Base-by-base conservation (phyloP, 1,140 invertebrate species). In the Macrostomum lignano region DNA sequence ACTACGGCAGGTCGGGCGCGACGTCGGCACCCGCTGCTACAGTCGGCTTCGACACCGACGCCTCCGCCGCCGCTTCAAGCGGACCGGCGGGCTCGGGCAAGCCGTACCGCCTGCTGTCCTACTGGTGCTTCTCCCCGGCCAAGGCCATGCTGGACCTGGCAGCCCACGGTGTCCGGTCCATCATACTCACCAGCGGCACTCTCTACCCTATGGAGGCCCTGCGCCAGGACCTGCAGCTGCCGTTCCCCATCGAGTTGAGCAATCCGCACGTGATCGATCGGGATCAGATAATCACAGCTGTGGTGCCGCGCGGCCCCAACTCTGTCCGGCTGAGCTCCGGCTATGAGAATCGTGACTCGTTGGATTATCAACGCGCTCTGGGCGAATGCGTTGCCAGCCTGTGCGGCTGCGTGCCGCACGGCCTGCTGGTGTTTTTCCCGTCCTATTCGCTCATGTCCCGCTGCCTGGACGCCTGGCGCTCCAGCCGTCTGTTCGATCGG, bases 51-150 rank as follows among this genome's bases (percentile, higher is more conserved):
- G n/a, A n/a, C n/a, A n/a, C n/a, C n/a, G n/a, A n/a, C n/a, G n/a
- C n/a, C n/a, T n/a, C n/a, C n/a, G n/a, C n/a, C n/a, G n/a, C n/a
- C n/a, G n/a, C n/a, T n/a, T n/a, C n/a, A n/a, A n/a, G n/a, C n/a
- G n/a, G n/a, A n/a, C n/a, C n/a, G n/a, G n/a, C n/a, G n/a, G 9
- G 5, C 3, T 15, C 5, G 15, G 3, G 26, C 5, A 17, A 28
- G 3, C 15, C 15, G 19, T 15, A 28, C 9, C 26, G 26, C 7
- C 7, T 28, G 15, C 60, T 91, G 2, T 75, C 71, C 53, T 88
- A 78, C 51, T 93, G 84, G 82, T 94, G 86, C 60, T 88, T 94
- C 39, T 82, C 74, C 64, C 76, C 86, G 7, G 77, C 76, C 14
- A 51, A 46, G 42, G 70, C 74, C 17, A 79, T 88, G 72, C 67